Conservation (phyloP, 2,888 invertebrate genomes). For the Andrena hattorfiana region DNA sequence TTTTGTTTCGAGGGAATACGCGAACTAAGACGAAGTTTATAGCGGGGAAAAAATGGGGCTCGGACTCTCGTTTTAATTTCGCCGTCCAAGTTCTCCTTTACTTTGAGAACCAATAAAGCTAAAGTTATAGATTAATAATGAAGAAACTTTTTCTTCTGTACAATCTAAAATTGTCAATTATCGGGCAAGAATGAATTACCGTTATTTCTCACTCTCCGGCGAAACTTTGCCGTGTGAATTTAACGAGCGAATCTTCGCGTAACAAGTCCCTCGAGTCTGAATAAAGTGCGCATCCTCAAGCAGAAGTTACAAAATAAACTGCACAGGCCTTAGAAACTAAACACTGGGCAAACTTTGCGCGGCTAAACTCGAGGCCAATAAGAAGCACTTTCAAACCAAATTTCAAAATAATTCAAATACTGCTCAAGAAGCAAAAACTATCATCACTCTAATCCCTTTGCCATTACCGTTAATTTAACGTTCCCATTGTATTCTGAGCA, state of each 20-base stretch:
- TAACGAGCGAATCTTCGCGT: conserved; percentile 47
- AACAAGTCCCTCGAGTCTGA: conserved; percentile 31
- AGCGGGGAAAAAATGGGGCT: conserved; percentile 45
- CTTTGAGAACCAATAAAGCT: conserved; percentile 60
- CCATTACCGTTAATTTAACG: too few species aligned
- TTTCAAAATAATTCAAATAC: not conserved
- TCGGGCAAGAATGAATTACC: conserved; percentile 55
- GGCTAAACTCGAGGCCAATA: not conserved
- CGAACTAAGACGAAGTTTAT: conserved; percentile 47
- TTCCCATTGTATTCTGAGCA: too few species aligned
- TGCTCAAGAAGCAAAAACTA: not conserved
- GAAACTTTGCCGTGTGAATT: conserved; percentile 49
- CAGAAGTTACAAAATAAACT: conserved; percentile 12
- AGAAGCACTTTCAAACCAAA: not conserved
- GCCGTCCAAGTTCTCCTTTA: conserved; percentile 41
- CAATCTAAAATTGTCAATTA: conserved; percentile 60
- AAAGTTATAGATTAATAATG: conserved; percentile 63
- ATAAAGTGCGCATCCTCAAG: conserved; percentile 8
- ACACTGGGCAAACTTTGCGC: not conserved
- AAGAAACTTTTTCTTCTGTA: conserved; percentile 45
- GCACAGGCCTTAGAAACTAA: not conserved
- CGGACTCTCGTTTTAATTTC: conserved; percentile 56
- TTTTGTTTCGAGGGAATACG: not conserved
- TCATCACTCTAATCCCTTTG: too few species aligned
- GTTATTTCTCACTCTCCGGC: conserved; percentile 50